A percentile compares a stretch with the other conserved stretches of the same genome.
Conservation (phyloP, 2,797 vertebrate species). For the Cossypha caffra region DNA sequence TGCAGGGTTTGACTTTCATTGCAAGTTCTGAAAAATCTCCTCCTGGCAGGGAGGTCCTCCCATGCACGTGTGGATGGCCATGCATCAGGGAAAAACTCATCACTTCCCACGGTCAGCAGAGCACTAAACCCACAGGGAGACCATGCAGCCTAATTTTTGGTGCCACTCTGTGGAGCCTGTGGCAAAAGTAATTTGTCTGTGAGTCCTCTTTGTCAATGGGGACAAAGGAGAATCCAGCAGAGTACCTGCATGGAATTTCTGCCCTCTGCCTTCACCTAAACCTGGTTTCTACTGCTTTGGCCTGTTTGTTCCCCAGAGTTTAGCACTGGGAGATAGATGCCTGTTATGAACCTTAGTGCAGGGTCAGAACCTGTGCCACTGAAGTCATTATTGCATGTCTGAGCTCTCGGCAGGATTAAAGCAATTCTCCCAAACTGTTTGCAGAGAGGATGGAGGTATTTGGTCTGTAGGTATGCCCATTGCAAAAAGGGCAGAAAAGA, state of each 20-base stretch:
- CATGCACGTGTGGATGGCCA: rapidly evolving
- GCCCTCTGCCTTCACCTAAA: neutral
- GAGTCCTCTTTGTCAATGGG: neutral
- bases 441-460: neutral
- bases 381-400: neutral
- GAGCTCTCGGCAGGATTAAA: neutral
- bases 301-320: neutral
- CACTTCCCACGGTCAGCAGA: neutral
- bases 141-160: neutral
- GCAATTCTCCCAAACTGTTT: neutral
- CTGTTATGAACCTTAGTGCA: neutral
- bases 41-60: neutral
- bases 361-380: neutral
- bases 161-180: neutral
- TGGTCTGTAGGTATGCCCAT: neutral
- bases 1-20: constrained; percentile 19
- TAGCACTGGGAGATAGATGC: neutral
- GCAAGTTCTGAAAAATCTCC: neutral
- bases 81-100: neutral
- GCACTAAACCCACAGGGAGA: neutral
- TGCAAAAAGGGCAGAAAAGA: neutral
- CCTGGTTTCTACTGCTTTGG: neutral
- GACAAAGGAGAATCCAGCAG: neutral
- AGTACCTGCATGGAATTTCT: neutral
- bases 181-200: neutral